A percentile compares a stretch with the other conserved stretches of the same genome.
Conservation (phyloP, 2,797 vertebrate genomes). For the Chaetodon trifasciatus region DNA sequence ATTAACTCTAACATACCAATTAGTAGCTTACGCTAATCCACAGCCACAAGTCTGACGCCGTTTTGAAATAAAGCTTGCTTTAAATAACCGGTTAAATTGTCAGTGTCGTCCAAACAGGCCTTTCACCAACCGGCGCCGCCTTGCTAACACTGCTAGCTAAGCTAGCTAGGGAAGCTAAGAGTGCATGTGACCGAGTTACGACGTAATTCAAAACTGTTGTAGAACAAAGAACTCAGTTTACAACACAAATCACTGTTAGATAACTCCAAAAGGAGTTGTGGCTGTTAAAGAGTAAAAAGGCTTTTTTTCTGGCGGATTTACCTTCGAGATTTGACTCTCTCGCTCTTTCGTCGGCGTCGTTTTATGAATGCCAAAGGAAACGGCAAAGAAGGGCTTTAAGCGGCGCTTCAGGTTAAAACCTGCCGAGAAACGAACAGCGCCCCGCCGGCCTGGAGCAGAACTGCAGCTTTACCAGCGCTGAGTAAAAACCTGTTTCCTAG, state of each 20-base stretch:
- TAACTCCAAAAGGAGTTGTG: accelerated
- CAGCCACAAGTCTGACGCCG: accelerated
- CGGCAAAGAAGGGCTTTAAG: neutral
- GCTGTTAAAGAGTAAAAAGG: accelerated
- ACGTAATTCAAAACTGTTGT: accelerated
- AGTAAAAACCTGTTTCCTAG: too few relatives aligned
- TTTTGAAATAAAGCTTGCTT: neutral
- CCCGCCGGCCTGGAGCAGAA: conserved; percentile 29
- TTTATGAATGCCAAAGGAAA: conserved; percentile 32
- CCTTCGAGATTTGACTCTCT: conserved; percentile 60
- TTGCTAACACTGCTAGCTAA: conserved; percentile 52
- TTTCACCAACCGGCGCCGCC: conserved; percentile 53
- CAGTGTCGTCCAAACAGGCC: conserved; percentile 31
- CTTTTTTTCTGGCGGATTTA: conserved; percentile 15
- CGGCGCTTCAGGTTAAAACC: neutral
- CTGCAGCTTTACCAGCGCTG: neutral
- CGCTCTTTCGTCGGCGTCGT: conserved; percentile 50
- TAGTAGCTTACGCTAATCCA: accelerated
- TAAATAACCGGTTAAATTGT: neutral
- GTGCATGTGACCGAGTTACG: neutral
- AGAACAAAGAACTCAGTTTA: accelerated
- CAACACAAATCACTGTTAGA: accelerated
- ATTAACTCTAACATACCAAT: accelerated
- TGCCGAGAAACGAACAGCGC: neutral
- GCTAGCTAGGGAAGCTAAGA: conserved; percentile 22